Evolutionary conservation across 2,113 vertebrate species (phyloP).

Genomic region (Lamprotornis superbus): DNA sequence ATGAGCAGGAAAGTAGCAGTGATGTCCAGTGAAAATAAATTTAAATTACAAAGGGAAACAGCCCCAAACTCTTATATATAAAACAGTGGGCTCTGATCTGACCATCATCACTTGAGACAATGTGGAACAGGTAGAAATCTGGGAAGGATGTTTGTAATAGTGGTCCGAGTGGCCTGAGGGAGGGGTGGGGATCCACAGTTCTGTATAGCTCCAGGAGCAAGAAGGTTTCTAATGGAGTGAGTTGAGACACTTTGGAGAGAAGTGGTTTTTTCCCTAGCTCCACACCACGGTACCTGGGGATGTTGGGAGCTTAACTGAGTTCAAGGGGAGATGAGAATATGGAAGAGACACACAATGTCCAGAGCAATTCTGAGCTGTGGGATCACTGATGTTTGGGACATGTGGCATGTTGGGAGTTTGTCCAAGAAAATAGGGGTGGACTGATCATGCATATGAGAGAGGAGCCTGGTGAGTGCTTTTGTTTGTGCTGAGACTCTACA

Average conservation of each 20-base stretch:
- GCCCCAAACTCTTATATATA: not conserved
- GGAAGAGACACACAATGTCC: not conserved
- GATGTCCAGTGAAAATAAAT: not conserved
- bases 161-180: not conserved
- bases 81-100: not conserved
- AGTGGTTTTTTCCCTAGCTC: not conserved
- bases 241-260: not conserved
- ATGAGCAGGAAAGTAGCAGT: not conserved
- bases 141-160: not conserved
- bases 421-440: not conserved
- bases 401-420: not conserved
- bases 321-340: not conserved
- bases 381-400: not conserved
- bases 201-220: not conserved
- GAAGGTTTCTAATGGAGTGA: not conserved
- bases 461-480: not conserved
- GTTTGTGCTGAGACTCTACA: not conserved
- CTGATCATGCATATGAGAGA: not conserved
- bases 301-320: not conserved
- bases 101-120: not conserved
- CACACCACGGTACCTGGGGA: fast-evolving
- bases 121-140: not conserved
- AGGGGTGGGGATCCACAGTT: not conserved
- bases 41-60: not conserved
- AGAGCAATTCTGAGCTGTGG: not conserved